Conservation (phyloP, 2,113 vertebrate species). For the Phocoena phocoena region DNA sequence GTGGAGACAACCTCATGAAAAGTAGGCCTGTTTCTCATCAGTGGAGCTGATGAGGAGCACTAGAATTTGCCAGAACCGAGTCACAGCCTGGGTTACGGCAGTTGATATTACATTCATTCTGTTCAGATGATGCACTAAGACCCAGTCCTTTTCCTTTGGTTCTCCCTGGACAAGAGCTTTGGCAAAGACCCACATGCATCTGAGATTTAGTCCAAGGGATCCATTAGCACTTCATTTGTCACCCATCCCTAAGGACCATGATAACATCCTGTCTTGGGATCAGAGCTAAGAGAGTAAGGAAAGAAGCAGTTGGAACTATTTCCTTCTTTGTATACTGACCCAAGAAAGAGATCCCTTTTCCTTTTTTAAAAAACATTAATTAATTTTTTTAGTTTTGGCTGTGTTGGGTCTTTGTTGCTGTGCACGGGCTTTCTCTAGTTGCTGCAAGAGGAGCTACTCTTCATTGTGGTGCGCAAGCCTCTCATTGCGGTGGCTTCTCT, state of each 20-base stretch:
- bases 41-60: neutral
- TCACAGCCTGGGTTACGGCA: neutral
- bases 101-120: neutral
- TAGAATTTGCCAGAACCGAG: neutral
- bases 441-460: too few relatives aligned
- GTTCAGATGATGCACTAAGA: neutral
- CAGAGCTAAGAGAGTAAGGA: neutral
- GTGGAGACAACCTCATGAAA: neutral
- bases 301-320: neutral
- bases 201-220: constrained; percentile 43
- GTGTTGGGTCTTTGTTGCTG: too few relatives aligned
- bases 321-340: neutral
- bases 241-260: neutral
- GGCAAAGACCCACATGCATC: constrained; percentile 27
- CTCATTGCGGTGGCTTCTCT: too few relatives aligned
- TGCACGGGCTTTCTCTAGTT: too few relatives aligned
- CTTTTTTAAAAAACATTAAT: neutral
- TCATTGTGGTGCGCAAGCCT: too few relatives aligned
- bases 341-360: neutral
- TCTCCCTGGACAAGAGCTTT: constrained; percentile 39
- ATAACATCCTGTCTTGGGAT: constrained; percentile 48
- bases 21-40: neutral
- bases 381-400: too few relatives aligned
- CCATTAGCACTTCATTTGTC: constrained; percentile 73
- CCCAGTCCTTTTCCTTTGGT: neutral